Evolutionary conservation across 2,113 vertebrate species (phyloP), one percentile per base, ranked within the genome.

Genomic region (Triplophysa siluroides): DNA sequence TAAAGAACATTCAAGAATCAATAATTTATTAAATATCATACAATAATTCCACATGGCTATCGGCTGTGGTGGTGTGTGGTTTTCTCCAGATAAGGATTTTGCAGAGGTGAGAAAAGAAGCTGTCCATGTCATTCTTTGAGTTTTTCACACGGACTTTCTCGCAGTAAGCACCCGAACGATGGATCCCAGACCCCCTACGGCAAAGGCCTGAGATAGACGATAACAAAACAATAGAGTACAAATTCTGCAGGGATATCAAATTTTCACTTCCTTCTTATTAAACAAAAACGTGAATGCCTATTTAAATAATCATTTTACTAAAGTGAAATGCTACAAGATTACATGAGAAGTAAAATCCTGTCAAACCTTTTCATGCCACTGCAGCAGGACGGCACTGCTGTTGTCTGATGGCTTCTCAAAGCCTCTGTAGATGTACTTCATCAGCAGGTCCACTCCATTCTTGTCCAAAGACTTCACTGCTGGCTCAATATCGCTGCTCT

Each of bases 381-480:
- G 95, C 11, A 96, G 93, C 67, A 96, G 87, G 87, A 96, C 90
- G 21, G 95, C 94, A 1, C 95, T 96, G 93, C 95, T 96, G 38
- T 96, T 95, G 76, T 96, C 95, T 65, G 94, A 90, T 18, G 95
- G 95, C 85, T 94, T 95, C 83, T 96, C 94, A 70, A 96, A 96
- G n/a, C 95, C 95, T 88, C 94, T 95, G 88, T 96, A 96, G 89
- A 96, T 95, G 92, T 95, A 95, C 87, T 96, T 96, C 95, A 96
- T 96, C 83, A 96, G 86, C 91, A 96, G 90, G 88, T 96, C 95
- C 47, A 96, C 19, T 2, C 93, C 93, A 0, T 91, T 93, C 76
- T 89, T 92, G 90, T 96, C 95, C 82, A 96, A 89, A 29, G 94
- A 93, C 41, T 92, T 93, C 80, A 96, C 94, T 0, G 94, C 95